Conservation (phyloP, 2,113 vertebrate genomes). For the Crotalus viridis region DNA sequence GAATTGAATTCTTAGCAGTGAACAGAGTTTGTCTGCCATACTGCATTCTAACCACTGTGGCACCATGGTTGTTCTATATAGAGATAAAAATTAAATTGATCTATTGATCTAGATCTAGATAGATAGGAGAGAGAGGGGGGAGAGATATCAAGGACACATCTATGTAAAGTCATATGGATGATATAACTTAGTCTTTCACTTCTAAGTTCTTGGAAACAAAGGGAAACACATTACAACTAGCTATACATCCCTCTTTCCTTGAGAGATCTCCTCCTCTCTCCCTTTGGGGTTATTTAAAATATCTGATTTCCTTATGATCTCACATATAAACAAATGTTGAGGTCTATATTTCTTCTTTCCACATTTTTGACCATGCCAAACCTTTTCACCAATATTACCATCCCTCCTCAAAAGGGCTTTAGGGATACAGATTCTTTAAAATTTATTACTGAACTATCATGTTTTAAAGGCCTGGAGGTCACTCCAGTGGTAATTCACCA, state of each 20-base stretch:
- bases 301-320: background rate
- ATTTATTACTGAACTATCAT: background rate
- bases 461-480: background rate
- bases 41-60: background rate
- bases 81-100: background rate
- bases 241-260: background rate
- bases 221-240: background rate
- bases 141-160: background rate
- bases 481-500: background rate
- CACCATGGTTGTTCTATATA: background rate
- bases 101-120: no score
- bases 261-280: background rate
- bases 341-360: background rate
- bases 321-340: background rate
- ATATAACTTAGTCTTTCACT: background rate
- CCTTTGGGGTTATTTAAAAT: background rate
- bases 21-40: background rate
- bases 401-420: background rate
- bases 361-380: background rate
- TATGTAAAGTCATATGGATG: background rate
- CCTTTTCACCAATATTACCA: background rate
- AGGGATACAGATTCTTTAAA: background rate
- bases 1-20: background rate
- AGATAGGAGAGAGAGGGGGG: no score
- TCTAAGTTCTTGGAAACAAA: background rate